A percentile compares a stretch with the other conserved stretches of the same genome.
Evolutionary conservation across 2,797 vertebrate species (phyloP).

Genomic region (Urosaurus nigricauda): DNA sequence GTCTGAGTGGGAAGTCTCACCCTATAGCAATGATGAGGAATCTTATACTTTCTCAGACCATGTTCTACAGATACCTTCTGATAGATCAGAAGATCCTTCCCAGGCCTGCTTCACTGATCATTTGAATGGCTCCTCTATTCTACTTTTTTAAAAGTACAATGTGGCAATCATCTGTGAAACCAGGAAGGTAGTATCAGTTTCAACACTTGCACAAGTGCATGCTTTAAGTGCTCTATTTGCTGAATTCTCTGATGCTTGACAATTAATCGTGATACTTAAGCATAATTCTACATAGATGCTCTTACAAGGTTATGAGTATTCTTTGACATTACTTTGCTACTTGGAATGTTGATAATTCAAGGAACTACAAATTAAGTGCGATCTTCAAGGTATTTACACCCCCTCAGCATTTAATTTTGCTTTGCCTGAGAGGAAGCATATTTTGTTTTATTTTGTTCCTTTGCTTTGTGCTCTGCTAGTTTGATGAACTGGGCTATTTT

Average conservation of each 20-base stretch:
- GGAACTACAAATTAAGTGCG: neutral
- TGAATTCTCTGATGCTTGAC: slow-evolving; percentile 24
- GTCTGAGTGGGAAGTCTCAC: no score
- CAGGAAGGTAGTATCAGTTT: neutral
- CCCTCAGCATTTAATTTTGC: neutral
- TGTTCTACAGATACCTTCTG: neutral
- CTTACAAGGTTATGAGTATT: slow-evolving; percentile 25
- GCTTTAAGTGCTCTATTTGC: slow-evolving; percentile 9
- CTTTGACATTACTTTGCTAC: neutral
- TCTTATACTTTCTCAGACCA: neutral
- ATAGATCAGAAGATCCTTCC: neutral
- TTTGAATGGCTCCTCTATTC: neutral
- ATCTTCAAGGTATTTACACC: slow-evolving; percentile 27
- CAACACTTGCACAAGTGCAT: neutral
- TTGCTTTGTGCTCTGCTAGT: slow-evolving; percentile 25
- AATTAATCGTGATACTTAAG: slow-evolving; percentile 49
- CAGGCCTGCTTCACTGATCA: neutral
- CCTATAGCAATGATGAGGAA: no score
- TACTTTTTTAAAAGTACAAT: neutral
- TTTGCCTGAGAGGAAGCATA: slow-evolving; percentile 15
- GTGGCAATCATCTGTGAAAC: slow-evolving; percentile 16
- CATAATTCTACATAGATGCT: slow-evolving; percentile 22
- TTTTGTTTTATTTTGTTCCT: slow-evolving; percentile 34
- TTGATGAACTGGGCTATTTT: slow-evolving; percentile 19
- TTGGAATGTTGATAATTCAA: slow-evolving; percentile 25